phyloP scores from a whole-genome alignment of 2,113 vertebrate species.

The Paracanthobrama guichenoti region DNA sequence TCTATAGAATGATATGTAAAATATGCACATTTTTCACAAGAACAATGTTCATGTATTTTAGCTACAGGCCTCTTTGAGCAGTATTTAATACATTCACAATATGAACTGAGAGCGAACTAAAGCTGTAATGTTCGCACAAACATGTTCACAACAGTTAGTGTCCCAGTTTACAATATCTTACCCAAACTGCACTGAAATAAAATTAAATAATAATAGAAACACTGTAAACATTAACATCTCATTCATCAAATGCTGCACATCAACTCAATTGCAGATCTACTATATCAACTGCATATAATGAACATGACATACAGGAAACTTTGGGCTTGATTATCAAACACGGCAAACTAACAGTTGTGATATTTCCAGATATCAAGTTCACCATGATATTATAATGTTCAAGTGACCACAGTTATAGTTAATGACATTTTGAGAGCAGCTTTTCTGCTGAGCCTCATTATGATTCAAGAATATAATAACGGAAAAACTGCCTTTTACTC shows the following conservation, averaged over 20 bases:
- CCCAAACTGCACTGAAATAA: neutral
- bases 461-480: neutral
- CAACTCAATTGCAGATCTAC: neutral
- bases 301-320: neutral
- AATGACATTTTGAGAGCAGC: neutral
- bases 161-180: neutral
- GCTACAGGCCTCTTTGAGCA: neutral
- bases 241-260: constrained; percentile 16
- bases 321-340: neutral
- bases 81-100: constrained; percentile 32
- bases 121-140: constrained; percentile 16
- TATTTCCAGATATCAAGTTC: neutral
- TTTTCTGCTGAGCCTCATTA: neutral
- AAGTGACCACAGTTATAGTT: neutral
- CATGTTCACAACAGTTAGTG: neutral
- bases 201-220: constrained; percentile 25
- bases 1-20: neutral
- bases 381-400: neutral
- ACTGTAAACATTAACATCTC: constrained; percentile 53
- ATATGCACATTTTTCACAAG: neutral
- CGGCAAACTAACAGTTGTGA: neutral
- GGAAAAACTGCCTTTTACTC: neutral
- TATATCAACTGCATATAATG: neutral
- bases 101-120: constrained; percentile 24
- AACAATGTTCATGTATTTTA: neutral